These are phyloP conservation scores for Dendroctonus valens DNA, from an alignment of 1,140 invertebrate species.

Conservation along the genomic window DNA sequence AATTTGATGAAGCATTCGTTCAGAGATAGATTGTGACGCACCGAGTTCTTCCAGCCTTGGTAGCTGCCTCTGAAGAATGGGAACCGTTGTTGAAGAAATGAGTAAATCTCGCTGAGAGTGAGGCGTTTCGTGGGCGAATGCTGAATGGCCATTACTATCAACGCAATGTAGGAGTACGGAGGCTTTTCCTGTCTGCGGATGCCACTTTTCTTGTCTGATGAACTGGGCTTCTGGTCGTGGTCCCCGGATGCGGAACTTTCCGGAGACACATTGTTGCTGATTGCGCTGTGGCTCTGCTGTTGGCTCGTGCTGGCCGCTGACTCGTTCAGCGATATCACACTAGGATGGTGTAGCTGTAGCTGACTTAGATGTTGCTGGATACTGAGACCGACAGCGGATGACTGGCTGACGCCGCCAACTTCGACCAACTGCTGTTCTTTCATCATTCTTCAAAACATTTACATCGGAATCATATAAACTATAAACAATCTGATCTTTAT, in stretches of 20 bases:
- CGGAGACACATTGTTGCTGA: slow-evolving; percentile 30
- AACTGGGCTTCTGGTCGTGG: slow-evolving; percentile 38
- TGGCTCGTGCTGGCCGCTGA: slow-evolving; percentile 23
- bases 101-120: slow-evolving; percentile 89
- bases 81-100: slow-evolving; percentile 71
- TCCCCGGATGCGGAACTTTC: slow-evolving; percentile 39
- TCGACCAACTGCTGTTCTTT: slow-evolving; percentile 49
- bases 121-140: slow-evolving; percentile 81
- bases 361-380: slow-evolving; percentile 48
- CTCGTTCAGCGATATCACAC: slow-evolving; percentile 43
- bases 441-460: slow-evolving; percentile 51
- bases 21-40: slow-evolving; percentile 92
- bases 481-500: slow-evolving; percentile 48
- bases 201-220: slow-evolving; percentile 47
- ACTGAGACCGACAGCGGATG: slow-evolving; percentile 40
- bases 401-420: slow-evolving; percentile 37
- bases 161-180: slow-evolving; percentile 93
- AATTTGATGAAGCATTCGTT: slow-evolving; percentile 94
- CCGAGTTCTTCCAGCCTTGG: slow-evolving; percentile 99
- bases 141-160: slow-evolving; percentile 98
- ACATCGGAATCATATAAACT: slow-evolving; percentile 38
- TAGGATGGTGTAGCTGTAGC: slow-evolving; percentile 44
- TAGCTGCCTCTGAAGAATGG: slow-evolving; percentile 93
- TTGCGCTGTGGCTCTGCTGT: slow-evolving; percentile 10
- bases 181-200: slow-evolving; percentile 80